Conservation (phyloP, 2,113 vertebrate genomes). For the Scomber japonicus region DNA sequence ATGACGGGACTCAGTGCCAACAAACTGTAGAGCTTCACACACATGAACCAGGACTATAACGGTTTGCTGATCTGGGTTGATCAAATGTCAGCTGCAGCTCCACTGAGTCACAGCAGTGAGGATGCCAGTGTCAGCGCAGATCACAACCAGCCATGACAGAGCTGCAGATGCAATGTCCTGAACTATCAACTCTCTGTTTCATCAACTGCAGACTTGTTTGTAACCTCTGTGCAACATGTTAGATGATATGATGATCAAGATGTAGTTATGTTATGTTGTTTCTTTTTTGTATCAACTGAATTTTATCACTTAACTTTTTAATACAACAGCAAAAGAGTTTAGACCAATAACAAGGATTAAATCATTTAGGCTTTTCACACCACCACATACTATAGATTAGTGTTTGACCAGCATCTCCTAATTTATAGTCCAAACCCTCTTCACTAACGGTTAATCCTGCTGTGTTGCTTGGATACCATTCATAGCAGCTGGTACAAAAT, state of each 20-base stretch:
- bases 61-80: slow-evolving; percentile 29
- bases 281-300: neutral
- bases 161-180: slow-evolving; percentile 5
- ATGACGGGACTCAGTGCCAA: neutral
- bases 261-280: neutral
- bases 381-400: neutral
- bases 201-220: too few relatives aligned
- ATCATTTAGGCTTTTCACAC: neutral
- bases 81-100: slow-evolving; percentile 8
- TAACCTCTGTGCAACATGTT: neutral
- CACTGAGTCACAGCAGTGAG: neutral
- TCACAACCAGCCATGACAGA: slow-evolving; percentile 4
- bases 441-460: too few relatives aligned
- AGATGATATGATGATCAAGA: neutral
- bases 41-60: neutral
- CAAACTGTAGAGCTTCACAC: neutral
- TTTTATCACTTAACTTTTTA: neutral
- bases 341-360: neutral
- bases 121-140: slow-evolving; percentile 13
- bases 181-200: slow-evolving; percentile 11
- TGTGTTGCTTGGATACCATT: too few relatives aligned
- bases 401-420: neutral
- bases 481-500: too few relatives aligned
- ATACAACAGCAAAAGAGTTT: neutral
- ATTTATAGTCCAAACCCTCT: too few relatives aligned